Percentiles rank a stretch among this genome's conserved stretches.
phyloP scores from a whole-genome alignment of 2,888 invertebrate genomes.

The Phengaris alcon region DNA sequence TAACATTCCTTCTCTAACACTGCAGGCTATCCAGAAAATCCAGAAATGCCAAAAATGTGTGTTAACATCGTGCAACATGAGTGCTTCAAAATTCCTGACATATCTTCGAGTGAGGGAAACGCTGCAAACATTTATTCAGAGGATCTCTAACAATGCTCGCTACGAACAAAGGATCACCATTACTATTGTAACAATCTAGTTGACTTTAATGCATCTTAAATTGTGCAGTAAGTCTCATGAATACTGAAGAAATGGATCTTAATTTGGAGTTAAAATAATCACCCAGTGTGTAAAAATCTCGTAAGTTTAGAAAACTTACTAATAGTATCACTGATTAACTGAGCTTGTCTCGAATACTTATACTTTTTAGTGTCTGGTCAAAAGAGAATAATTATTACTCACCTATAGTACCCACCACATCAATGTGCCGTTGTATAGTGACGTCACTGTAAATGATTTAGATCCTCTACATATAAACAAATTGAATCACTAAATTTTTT shows the following conservation, averaged over 20 bases:
- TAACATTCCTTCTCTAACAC: background rate
- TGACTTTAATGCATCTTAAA: background rate
- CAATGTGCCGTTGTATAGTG: background rate
- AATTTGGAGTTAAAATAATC: no score
- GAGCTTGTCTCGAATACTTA: background rate
- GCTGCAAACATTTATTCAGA: background rate
- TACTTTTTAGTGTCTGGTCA: background rate
- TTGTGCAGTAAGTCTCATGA: background rate
- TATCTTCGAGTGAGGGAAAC: slow-evolving; percentile 17
- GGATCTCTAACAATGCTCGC: slow-evolving; percentile 21
- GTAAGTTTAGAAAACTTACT: no score
- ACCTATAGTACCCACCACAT: no score
- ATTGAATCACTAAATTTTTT: background rate
- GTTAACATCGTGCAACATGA: background rate
- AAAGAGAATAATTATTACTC: background rate
- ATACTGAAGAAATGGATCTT: no score
- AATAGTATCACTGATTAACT: no score
- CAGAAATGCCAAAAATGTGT: slow-evolving; percentile 23
- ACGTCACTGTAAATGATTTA: background rate
- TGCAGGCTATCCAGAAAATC: slow-evolving; percentile 3
- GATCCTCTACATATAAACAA: background rate
- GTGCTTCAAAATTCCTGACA: slow-evolving; percentile 18
- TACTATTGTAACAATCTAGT: slow-evolving; percentile 1
- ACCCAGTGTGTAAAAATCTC: no score
- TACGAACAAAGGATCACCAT: background rate